Evolutionary conservation across 2,797 vertebrate genomes (phyloP).

Genomic region (Cygnus olor): DNA sequence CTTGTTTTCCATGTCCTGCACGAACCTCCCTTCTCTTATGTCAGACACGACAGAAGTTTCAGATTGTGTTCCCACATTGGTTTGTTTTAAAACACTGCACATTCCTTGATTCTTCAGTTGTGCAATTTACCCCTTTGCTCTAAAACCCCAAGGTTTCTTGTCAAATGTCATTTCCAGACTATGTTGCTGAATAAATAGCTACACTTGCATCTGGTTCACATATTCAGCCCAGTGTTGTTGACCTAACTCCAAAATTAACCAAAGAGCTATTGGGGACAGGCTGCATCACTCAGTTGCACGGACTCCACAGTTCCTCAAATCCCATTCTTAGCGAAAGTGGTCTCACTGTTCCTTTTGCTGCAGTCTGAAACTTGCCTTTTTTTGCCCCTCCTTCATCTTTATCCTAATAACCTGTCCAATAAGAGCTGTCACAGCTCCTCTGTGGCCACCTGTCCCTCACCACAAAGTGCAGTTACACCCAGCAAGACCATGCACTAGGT

Average conservation of each 20-base stretch:
- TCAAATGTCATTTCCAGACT: background rate
- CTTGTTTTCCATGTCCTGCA: background rate
- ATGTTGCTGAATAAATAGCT: background rate
- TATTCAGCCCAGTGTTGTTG: background rate
- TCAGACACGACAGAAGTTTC: background rate
- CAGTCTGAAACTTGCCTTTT: background rate
- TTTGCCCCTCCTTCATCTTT: background rate
- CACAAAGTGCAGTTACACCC: too few species aligned
- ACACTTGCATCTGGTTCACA: conserved; percentile 1
- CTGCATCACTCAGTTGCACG: rapidly evolving
- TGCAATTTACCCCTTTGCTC: background rate
- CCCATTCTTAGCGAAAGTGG: rapidly evolving
- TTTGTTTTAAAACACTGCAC: conserved; percentile 7
- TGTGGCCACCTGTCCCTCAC: rapidly evolving
- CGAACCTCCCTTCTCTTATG: background rate
- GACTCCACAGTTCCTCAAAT: rapidly evolving
- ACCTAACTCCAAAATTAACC: conserved; percentile 16
- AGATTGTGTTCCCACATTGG: background rate
- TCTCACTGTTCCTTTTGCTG: rapidly evolving
- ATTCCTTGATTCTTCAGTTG: background rate
- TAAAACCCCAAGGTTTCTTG: background rate
- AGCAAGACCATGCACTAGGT: rapidly evolving
- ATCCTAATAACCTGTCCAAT: background rate
- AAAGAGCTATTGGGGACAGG: background rate
- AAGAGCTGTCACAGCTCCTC: background rate